Evolutionary conservation across 2,888 invertebrate species (phyloP).

Genomic region (Leucophora obtusa): DNA sequence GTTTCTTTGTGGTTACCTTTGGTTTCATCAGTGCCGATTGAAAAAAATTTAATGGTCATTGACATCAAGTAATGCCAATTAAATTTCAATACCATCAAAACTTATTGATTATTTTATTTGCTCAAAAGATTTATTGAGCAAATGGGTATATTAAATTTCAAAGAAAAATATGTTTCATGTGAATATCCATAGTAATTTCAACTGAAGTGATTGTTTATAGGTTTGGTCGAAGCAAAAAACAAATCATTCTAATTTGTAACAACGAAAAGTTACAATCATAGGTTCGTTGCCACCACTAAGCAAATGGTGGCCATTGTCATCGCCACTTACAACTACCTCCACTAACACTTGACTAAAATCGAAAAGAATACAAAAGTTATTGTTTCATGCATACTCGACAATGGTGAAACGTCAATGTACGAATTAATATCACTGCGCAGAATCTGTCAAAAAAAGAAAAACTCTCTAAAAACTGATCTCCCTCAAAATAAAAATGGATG

Average conservation of each 20-base stretch:
- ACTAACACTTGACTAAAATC: conserved; percentile 26
- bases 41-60: too few species aligned
- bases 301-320: conserved; percentile 58
- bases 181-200: not conserved
- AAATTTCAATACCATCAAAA: too few species aligned
- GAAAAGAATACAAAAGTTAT: conserved; percentile 14
- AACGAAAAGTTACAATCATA: conserved; percentile 44
- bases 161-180: not conserved
- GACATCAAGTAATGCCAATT: too few species aligned
- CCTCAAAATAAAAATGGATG: conserved; percentile 45
- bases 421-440: conserved; percentile 49
- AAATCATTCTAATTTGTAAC: conserved; percentile 17
- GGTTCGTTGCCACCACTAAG: conserved; percentile 59
- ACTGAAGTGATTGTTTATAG: conserved; percentile 21
- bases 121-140: too few species aligned
- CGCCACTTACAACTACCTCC: conserved; percentile 38
- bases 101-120: too few species aligned
- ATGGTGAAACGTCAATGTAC: conserved; percentile 55
- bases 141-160: too few species aligned
- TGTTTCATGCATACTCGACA: conserved; percentile 37
- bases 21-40: too few species aligned
- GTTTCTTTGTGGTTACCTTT: too few species aligned
- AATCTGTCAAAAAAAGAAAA: conserved; percentile 27
- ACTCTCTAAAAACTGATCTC: conserved; percentile 51
- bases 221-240: not conserved